Evolutionary conservation across 2,113 vertebrate genomes (phyloP).

Genomic region (Pomatostomus ruficeps): DNA sequence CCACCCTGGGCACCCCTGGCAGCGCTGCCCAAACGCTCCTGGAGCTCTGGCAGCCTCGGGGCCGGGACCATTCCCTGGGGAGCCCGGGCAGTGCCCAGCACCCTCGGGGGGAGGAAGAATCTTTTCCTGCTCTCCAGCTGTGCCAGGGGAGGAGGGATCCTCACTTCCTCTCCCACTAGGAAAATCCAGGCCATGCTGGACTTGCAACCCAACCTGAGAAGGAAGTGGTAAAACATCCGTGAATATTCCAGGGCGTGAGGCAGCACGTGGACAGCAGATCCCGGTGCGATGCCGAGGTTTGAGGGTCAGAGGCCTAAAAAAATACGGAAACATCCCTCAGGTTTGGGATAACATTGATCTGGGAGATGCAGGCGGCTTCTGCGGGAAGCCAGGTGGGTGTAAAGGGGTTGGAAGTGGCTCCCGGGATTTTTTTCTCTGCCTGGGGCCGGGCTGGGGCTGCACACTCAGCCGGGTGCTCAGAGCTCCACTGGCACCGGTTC

Average conservation of each 20-base stretch:
- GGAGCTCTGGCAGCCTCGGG: not conserved
- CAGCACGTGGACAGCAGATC: not conserved
- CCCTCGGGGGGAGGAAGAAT: not conserved
- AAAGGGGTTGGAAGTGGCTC: not conserved
- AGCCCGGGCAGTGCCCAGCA: not conserved
- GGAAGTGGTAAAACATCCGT: accelerated
- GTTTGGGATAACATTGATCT: no score
- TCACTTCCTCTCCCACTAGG: not conserved
- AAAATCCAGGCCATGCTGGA: not conserved
- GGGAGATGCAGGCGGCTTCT: not conserved
- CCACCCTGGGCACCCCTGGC: not conserved
- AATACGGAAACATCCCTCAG: accelerated
- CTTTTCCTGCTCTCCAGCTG: not conserved
- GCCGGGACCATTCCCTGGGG: not conserved
- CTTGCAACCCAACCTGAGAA: not conserved
- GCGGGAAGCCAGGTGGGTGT: not conserved
- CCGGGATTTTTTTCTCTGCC: not conserved
- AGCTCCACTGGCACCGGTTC: not conserved
- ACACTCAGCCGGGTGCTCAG: not conserved
- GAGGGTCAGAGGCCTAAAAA: not conserved
- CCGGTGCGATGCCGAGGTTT: accelerated
- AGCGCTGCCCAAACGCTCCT: not conserved
- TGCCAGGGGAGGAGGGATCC: not conserved
- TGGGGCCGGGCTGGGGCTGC: not conserved
- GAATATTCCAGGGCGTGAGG: not conserved